Evolutionary conservation across 2,113 vertebrate species (phyloP).

Genomic region (Columba janthina): DNA sequence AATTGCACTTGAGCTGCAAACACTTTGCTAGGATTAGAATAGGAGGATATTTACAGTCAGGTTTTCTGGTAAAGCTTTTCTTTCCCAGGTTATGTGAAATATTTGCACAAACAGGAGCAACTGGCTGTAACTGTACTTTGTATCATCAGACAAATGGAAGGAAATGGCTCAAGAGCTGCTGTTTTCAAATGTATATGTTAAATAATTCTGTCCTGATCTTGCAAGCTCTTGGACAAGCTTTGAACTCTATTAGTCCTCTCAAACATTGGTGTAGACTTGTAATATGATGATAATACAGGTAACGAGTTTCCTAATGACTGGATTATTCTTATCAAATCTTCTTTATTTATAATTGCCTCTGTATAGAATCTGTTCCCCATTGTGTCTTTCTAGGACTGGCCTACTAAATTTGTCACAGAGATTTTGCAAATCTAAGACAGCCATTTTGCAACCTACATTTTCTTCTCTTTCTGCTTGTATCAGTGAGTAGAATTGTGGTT

Average conservation of each 20-base stretch:
- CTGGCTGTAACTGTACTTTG: background rate
- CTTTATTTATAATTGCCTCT: background rate
- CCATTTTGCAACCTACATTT: background rate
- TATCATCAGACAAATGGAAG: background rate
- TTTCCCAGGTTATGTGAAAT: background rate
- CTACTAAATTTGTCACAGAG: background rate
- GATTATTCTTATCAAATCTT: background rate
- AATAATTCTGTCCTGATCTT: background rate
- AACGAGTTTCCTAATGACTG: background rate
- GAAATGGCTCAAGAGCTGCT: background rate
- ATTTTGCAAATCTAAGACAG: background rate
- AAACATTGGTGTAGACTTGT: background rate
- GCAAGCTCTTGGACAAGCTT: background rate
- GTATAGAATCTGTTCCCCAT: background rate
- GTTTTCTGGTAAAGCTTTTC: slow-evolving; percentile 3
- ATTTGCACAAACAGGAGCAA: background rate
- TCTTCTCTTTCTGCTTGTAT: background rate
- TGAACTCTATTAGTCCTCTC: background rate
- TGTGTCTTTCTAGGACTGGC: background rate
- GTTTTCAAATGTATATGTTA: background rate
- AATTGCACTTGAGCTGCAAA: background rate
- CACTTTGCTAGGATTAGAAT: background rate
- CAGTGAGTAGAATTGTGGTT: background rate
- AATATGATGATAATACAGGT: background rate
- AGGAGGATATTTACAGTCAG: background rate